phyloP scores from a whole-genome alignment of 2,888 invertebrate species.

The Diaprepes abbreviatus region DNA sequence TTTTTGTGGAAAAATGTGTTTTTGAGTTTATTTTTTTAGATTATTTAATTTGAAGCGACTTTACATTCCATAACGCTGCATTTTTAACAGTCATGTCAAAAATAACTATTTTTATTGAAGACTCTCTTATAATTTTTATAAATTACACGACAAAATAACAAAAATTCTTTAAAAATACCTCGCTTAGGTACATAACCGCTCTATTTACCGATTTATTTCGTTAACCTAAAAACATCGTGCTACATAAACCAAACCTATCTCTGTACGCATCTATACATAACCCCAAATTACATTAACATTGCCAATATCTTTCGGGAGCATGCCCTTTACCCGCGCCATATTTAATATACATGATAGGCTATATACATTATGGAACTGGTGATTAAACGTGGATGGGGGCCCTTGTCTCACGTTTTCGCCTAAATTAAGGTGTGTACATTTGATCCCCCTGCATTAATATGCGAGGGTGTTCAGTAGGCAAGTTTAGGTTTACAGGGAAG shows the following conservation, averaged over 20 bases:
- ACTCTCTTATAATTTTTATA: too few relatives aligned
- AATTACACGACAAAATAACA: too few relatives aligned
- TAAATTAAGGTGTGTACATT: slow-evolving; percentile 37
- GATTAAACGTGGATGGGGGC: slow-evolving; percentile 30
- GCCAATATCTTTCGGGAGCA: slow-evolving; percentile 21
- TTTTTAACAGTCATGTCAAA: too few relatives aligned
- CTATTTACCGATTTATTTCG: neutral
- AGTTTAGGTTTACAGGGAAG: slow-evolving; percentile 11
- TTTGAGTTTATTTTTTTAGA: too few relatives aligned
- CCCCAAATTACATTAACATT: slow-evolving; percentile 25
- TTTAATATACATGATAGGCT: slow-evolving; percentile 35
- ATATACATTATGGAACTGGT: slow-evolving; percentile 30
- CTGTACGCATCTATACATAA: slow-evolving; percentile 20
- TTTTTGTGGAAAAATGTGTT: too few relatives aligned
- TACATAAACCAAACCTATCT: slow-evolving; percentile 7
- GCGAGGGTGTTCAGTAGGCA: slow-evolving; percentile 1
- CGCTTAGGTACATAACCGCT: too few relatives aligned
- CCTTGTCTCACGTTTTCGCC: slow-evolving; percentile 31
- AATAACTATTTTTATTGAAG: too few relatives aligned
- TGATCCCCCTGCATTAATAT: slow-evolving; percentile 31
- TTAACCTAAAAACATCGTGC: slow-evolving; percentile 4
- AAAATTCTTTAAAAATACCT: too few relatives aligned
- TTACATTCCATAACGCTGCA: too few relatives aligned
- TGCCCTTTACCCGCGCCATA: slow-evolving; percentile 17
- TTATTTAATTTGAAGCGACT: too few relatives aligned